Evolutionary conservation across 2,888 invertebrate species (phyloP).

Genomic region (Belgica antarctica): DNA sequence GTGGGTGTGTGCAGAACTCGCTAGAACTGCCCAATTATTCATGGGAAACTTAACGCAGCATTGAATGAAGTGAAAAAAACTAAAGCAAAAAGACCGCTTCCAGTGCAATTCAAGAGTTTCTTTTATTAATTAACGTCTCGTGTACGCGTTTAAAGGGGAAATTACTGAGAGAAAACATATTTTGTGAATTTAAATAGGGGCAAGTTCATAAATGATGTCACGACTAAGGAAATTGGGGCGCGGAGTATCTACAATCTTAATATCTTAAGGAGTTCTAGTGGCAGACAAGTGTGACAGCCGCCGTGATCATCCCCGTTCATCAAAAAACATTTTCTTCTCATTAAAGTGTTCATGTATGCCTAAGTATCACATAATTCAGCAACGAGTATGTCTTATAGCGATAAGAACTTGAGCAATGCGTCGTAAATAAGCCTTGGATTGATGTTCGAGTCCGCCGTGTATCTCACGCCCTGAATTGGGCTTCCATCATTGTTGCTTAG

Average conservation of each 20-base stretch:
- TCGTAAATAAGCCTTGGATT: constrained; percentile 84
- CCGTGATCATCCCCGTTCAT: too few species aligned
- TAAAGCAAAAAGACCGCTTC: too few species aligned
- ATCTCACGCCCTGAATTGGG: constrained; percentile 73
- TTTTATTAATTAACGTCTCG: background rate
- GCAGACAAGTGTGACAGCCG: too few species aligned
- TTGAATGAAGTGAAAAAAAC: background rate
- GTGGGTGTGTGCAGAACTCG: too few species aligned
- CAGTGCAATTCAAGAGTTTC: background rate
- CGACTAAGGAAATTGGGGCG: too few species aligned
- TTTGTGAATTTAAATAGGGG: constrained; percentile 2
- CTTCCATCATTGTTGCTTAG: constrained; percentile 83
- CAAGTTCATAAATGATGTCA: background rate
- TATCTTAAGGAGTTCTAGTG: too few species aligned
- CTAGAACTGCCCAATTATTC: too few species aligned
- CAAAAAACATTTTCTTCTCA: background rate
- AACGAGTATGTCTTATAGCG: constrained; percentile 55
- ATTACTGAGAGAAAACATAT: too few species aligned
- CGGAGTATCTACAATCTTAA: too few species aligned
- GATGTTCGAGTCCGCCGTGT: constrained; percentile 84
- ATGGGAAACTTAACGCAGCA: background rate
- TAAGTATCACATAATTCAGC: constrained; percentile 27
- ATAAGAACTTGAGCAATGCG: constrained; percentile 86
- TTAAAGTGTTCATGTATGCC: constrained; percentile 1
- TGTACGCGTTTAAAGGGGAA: too few species aligned